Evolutionary conservation across 2,888 invertebrate species (phyloP), one percentile per base, ranked within the genome.

Genomic region (Dioctria linearis): DNA sequence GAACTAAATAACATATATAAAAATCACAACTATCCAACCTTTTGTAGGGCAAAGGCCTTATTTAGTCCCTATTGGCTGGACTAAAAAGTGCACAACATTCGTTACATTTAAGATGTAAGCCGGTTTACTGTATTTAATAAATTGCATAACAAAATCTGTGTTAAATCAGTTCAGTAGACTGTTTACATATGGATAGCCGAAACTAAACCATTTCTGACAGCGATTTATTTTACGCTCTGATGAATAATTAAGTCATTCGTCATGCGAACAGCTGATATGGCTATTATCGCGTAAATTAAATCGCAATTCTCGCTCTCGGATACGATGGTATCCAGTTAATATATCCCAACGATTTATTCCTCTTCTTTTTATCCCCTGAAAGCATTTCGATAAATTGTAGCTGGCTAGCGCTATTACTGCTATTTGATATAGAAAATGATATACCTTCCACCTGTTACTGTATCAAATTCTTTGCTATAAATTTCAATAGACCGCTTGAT

Each of bases 401-500:
- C 49, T 46, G 49, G 5, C 6, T 46, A 67, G 46, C 13, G 43
- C 67, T 46, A 67, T 46, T 67, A 67, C 67, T 42, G 67, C 67
- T 3, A 69, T 51, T 65, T 39, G 65, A 65, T 65, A 65, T 42
- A 65, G 65, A 65, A 65, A 65, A 42, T 65, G 65, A 65, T 65
- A 65, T 65, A 42, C 42, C 40, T 42, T 69, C 51, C 69, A 69
- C 69, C 69, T 69, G 69, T 69, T 69, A 37, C 39, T 11, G 69
- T 69, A 69, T 69, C 49, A 51, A 69, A 69, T 69, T 51, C 49
- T 69, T 69, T 69, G 69, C 49, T 69, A 69, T 69, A 69, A 69
- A 69, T 51, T 69, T 69, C 39, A 69, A 69, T 69, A 69, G 40
- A 51, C 49, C 69, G 51, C 39, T 54, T 39, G 51, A 8, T 51